Base-by-base conservation (phyloP, 92 coral and sea anemone species). In the Palythoa grandiflora region DNA sequence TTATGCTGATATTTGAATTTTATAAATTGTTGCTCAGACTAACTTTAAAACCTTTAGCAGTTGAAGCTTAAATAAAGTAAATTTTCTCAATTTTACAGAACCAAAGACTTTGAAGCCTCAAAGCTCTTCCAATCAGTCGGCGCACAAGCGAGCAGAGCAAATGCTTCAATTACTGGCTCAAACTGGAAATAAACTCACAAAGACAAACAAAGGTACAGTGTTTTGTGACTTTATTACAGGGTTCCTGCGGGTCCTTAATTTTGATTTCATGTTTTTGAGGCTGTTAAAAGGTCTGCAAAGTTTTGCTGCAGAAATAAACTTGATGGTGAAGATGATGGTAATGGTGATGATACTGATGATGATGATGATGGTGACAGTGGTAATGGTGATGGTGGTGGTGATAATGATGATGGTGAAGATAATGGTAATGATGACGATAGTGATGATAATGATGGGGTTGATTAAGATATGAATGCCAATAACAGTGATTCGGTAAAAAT, bases 101-200 rank as follows among this genome's bases (percentile, higher is more conserved):
- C 88, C 37, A 61, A 55, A 38, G 73, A 13, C 19, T n/a, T 10
- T 48, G 39, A 38, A 48, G 76, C 73, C 28, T 60, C 70, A 1
- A 63, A n/a, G 37, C 36, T 17, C 52, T 50, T 11, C 50, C 9
- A 50, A 72, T 57, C 91, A 94, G 28, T 96, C 98, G 8, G 93
- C 88, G 39, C 94, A 95, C 79, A 89, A 93, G 86, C 91, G 93
- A 66, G 99, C 99, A 11, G 95, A 97, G 88, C 80, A 85, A 89
- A 97, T 97, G 84, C 87, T 97, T 75, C 91, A 93, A 21, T 93
- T 96, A 17, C 94, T 97, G 20, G 93, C 96, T 1, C 91, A 89
- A 72, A 97, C 98, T 37, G 98, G 99, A 38, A 88, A 54, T 28
- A 93, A 90, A 35, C 89, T 97, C 11, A 95, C 97, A 60, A 91